Evolutionary conservation across 1,140 invertebrate species (phyloP).

Genomic region (Brachionus manjavacas): DNA sequence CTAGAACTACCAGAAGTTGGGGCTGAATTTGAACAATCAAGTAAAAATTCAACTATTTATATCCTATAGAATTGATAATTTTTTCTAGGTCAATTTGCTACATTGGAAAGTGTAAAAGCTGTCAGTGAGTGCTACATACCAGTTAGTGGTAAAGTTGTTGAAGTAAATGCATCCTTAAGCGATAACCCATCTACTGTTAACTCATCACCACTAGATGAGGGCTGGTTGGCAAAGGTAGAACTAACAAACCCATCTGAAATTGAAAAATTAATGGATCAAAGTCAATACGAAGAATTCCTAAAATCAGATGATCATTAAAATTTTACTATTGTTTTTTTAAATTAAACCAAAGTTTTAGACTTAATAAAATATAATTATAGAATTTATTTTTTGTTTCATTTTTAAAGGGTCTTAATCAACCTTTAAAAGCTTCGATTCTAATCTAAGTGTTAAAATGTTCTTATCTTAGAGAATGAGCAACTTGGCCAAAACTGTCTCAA

Average conservation of each 20-base stretch:
- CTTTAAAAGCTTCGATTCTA: not conserved
- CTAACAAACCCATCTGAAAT: not conserved
- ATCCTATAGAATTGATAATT: not conserved
- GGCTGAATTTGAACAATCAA: constrained; percentile 14
- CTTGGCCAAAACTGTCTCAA: constrained; percentile 3
- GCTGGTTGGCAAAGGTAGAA: constrained; percentile 16
- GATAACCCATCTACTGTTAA: not conserved
- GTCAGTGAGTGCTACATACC: constrained; percentile 34
- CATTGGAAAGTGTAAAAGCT: constrained; percentile 42
- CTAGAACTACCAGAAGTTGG: constrained; percentile 33
- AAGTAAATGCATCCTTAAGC: constrained; percentile 34
- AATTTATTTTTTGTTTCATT: not conserved
- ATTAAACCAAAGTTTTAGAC: not conserved
- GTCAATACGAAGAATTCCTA: constrained; percentile 42
- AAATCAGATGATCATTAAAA: constrained; percentile 37
- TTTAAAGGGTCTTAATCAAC: not conserved
- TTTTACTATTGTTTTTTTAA: not conserved
- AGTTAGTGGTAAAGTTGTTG: not conserved
- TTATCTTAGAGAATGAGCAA: not conserved
- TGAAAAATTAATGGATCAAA: constrained; percentile 16
- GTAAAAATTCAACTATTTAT: not conserved
- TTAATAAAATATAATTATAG: not conserved
- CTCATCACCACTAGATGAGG: not conserved
- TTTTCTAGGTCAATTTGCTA: constrained; percentile 13
- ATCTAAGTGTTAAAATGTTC: no score